phyloP scores from a whole-genome alignment of 2,113 vertebrate genomes.

The Xerus inauris region DNA sequence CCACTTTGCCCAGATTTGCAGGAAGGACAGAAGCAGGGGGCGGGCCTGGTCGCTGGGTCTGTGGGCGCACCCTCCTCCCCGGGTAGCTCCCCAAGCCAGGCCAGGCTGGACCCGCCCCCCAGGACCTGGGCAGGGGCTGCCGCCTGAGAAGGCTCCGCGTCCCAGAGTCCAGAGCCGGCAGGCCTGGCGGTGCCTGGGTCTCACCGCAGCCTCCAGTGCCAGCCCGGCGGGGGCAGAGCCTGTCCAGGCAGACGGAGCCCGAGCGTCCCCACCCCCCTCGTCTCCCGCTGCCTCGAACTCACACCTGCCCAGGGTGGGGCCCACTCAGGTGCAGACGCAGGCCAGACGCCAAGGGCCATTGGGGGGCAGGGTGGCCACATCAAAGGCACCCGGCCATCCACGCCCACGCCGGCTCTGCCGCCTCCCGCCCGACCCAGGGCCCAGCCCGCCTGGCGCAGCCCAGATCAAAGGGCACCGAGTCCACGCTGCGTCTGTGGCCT shows the following conservation, averaged over 20 bases:
- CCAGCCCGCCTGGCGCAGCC: background rate
- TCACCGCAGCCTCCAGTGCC: background rate
- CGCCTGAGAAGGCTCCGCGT: background rate
- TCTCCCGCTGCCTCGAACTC: no score
- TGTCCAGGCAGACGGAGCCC: background rate
- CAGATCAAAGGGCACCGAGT: background rate
- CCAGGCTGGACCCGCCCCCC: background rate
- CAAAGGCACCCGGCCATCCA: background rate
- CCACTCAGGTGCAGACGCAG: background rate
- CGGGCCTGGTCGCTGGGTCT: background rate
- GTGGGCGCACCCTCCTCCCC: background rate
- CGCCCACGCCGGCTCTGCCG: no score
- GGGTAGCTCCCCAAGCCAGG: background rate
- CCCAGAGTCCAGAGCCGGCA: background rate
- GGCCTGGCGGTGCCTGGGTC: background rate
- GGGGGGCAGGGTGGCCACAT: background rate
- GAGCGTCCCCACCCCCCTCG: no score
- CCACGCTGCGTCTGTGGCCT: no score
- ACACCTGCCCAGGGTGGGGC: background rate
- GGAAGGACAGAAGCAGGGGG: background rate
- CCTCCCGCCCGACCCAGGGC: no score
- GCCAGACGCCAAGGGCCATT: background rate
- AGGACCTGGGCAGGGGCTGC: background rate
- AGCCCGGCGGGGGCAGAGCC: fast-evolving
- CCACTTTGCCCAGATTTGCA: background rate